These are phyloP conservation scores for Neodiprion pinetum DNA, from an alignment of 1,140 invertebrate genomes.

Conservation along the genomic window DNA sequence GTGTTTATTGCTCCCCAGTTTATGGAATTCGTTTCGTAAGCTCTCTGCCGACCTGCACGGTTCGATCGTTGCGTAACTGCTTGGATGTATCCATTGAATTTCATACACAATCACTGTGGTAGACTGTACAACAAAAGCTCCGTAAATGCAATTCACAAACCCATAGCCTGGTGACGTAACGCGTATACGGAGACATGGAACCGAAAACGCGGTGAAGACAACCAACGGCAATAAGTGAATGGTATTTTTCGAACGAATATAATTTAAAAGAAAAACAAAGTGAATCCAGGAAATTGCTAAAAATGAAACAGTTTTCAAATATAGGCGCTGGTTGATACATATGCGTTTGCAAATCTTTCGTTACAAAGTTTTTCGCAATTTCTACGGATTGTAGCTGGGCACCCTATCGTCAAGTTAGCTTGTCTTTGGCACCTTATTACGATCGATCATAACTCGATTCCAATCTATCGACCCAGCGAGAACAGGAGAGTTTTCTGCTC, in stretches of 20 bases:
- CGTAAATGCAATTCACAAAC: too few species aligned
- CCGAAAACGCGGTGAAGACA: too few species aligned
- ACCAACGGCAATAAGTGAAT: too few species aligned
- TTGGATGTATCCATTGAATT: not conserved
- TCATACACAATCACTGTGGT: too few species aligned
- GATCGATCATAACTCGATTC: not conserved
- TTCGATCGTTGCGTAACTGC: not conserved
- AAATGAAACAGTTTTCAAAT: not conserved
- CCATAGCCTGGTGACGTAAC: too few species aligned
- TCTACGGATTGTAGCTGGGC: not conserved
- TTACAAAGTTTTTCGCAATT: not conserved
- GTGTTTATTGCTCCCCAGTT: constrained; percentile 29
- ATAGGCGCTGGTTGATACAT: not conserved
- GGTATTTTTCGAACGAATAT: too few species aligned
- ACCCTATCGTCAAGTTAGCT: not conserved
- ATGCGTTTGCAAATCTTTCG: not conserved
- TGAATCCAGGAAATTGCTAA: not conserved
- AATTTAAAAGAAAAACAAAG: not conserved
- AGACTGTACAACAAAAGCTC: too few species aligned
- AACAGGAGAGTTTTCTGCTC: not conserved
- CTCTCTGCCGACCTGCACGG: not conserved
- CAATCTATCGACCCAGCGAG: not conserved
- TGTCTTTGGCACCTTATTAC: not conserved
- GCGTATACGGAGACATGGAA: not conserved
- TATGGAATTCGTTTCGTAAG: not conserved